These are phyloP conservation scores for Otis tarda DNA, from an alignment of 2,113 vertebrate genomes.

Conservation along the genomic window DNA sequence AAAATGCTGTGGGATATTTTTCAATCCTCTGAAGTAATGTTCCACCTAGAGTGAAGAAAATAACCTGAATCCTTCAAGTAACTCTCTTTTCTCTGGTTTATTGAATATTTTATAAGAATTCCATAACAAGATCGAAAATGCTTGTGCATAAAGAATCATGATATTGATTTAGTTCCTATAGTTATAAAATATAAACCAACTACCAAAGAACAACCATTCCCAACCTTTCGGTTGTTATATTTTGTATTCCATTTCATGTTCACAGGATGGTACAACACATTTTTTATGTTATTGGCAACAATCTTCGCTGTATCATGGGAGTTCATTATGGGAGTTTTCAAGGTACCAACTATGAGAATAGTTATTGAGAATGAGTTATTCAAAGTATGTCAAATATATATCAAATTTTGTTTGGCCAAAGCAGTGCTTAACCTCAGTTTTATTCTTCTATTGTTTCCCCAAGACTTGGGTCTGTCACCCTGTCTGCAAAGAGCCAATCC, in stretches of 20 bases:
- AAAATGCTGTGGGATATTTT: slow-evolving; percentile 4
- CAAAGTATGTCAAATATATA: background rate
- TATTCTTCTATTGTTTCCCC: background rate
- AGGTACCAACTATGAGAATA: background rate
- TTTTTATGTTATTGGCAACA: slow-evolving; percentile 27
- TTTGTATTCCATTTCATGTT: slow-evolving; percentile 47
- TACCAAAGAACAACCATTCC: background rate
- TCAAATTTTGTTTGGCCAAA: background rate
- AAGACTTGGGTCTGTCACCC: too few species aligned
- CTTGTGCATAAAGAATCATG: slow-evolving; percentile 14
- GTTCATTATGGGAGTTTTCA: slow-evolving; percentile 26
- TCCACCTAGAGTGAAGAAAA: background rate
- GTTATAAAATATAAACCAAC: slow-evolving; percentile 41
- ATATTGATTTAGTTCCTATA: slow-evolving; percentile 31
- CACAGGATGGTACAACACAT: background rate
- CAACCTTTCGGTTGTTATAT: background rate
- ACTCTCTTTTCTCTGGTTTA: background rate
- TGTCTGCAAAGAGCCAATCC: too few species aligned
- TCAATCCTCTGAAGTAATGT: background rate
- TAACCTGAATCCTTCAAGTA: background rate
- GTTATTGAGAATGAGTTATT: background rate
- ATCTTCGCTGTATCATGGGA: background rate
- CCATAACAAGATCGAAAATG: background rate
- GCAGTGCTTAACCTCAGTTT: background rate
- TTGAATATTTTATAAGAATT: slow-evolving; percentile 57